Base-by-base conservation (phyloP, 2,888 invertebrate species). In the Microctonus hyperodae region DNA sequence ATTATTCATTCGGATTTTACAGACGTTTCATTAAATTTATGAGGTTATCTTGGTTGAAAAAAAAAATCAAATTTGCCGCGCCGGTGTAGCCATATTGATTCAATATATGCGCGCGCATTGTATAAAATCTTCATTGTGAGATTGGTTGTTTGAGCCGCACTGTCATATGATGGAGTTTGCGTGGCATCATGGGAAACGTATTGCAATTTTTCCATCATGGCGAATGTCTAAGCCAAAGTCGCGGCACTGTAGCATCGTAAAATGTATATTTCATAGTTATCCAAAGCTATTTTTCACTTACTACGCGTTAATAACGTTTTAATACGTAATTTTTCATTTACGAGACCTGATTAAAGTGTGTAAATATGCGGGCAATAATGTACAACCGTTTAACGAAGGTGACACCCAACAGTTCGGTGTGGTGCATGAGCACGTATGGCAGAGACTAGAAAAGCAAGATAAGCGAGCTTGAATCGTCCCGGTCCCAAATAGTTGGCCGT, bases 191-290 rank as follows among this genome's bases (percentile, higher is more conserved):
- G 78, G 77, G 81, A 78, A 76, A 75, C 77, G 73, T 74, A 80
- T 79, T 75, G 76, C 73, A 76, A 71, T 77, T 78, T 79, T 44
- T 80, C 76, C 82, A 83, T 83, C 74, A 83, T 83, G 83, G 83
- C 83, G 80, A 78, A 75, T 73, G 75, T 81, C 77, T 82, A 78
- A 82, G 79, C 72, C 74, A 75, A 76, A 81, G 79, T 82, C 76
- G 81, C 78, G 80, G 81, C 78, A 78, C 78, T 76, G 77, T 76
- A 76, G 76, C 78, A 76, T 77, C 71, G 74, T 76, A 79, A 78
- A 77, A 80, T 80, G 78, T 78, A 75, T 73, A 74, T 76, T 75
- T 74, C 74, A 57, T 79, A 79, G 77, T 76, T 69, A 72, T 70
- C 68, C 69, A 67, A 72, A 70, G 61, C 40, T 44, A 40, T 69